Base-by-base conservation (phyloP, 2,113 vertebrate species). In the Eretmodus cyanostictus region DNA sequence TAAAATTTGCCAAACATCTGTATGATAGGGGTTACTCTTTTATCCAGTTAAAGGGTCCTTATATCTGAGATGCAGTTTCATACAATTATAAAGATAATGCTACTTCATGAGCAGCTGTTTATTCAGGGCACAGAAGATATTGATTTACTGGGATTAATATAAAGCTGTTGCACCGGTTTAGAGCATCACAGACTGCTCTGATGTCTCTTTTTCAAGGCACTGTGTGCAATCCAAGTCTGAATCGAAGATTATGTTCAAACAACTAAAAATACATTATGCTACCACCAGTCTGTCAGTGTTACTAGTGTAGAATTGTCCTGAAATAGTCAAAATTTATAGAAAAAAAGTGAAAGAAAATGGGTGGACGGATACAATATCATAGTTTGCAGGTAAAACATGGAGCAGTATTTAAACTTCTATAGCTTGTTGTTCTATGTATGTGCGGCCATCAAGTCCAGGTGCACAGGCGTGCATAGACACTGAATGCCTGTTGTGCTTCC, bases 401-500 rank as follows among this genome's bases (percentile, higher is more conserved):
- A 42, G 8, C 4, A 61, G 5, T 3, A 31, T 34, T 54, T 22
- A 78, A 68, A 63, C n/a, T 7, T 92, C 89, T 92, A 53, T 89
- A 61, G 66, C 54, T 34, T 79, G 47, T 55, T 68, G 31, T 45
- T 90, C 85, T 94, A 63, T 90, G 86, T 78, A 19, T n/a, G 22
- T 84, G 86, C n/a, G 61, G 81, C 76, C 76, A 38, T 81, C 73
- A 73, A 73, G 61, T 87, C 96, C 96, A 96, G 95, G 96, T 97
- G 97, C 95, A 91, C 88, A 79, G 91, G 89, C 81, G 45, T 89
- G 79, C 80, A 55, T 79, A 87, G 59, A 86, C 96, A 95, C 95
- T 96, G 95, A 92, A 86, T 88, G 91, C 71, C 89, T 95, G 94
- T 94, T 95, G 94, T 92, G 87, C 92, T 82, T 89, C 89, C 82